phyloP scores from a whole-genome alignment of 2,797 vertebrate species.

The Champsocephalus esox region DNA sequence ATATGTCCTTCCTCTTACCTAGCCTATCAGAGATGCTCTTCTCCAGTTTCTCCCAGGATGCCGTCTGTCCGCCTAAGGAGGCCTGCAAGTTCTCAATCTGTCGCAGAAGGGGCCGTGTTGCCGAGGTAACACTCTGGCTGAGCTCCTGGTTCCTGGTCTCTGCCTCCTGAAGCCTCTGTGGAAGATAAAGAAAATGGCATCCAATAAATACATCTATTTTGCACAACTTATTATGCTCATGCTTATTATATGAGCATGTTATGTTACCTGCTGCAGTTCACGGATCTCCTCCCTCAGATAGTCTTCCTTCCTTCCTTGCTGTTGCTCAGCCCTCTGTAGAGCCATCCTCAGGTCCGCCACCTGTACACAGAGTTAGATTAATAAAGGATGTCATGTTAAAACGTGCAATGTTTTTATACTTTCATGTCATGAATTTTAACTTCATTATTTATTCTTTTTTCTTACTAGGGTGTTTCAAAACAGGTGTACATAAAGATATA shows the following conservation, averaged over 20 bases:
- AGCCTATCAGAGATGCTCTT: conserved; percentile 96
- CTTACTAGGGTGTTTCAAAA: too few relatives aligned
- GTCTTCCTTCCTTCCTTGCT: conserved; percentile 96
- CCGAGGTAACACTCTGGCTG: conserved; percentile 94
- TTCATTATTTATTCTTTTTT: too few relatives aligned
- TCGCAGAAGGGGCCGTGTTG: conserved; percentile 93
- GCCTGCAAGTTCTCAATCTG: conserved; percentile 98
- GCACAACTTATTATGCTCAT: too few relatives aligned
- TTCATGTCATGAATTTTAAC: too few relatives aligned
- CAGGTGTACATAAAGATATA: too few relatives aligned
- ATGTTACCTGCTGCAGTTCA: conserved; percentile 93
- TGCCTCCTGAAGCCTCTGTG: conserved; percentile 94
- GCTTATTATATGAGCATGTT: neutral
- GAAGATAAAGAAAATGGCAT: neutral
- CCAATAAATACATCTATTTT: neutral
- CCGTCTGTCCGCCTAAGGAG: conserved; percentile 90
- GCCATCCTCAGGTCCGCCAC: conserved; percentile 93
- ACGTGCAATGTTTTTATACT: too few relatives aligned
- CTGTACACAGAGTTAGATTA: conserved; percentile 72
- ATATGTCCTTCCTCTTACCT: conserved; percentile 80
- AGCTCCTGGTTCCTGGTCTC: conserved; percentile 96
- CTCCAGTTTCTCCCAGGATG: conserved; percentile 96
- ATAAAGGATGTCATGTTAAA: neutral
- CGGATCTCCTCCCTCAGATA: conserved; percentile 96
- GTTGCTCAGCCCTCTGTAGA: conserved; percentile 93